Evolutionary conservation across 2,797 vertebrate species (phyloP).

Genomic region (Gadopsis bispinosus): DNA sequence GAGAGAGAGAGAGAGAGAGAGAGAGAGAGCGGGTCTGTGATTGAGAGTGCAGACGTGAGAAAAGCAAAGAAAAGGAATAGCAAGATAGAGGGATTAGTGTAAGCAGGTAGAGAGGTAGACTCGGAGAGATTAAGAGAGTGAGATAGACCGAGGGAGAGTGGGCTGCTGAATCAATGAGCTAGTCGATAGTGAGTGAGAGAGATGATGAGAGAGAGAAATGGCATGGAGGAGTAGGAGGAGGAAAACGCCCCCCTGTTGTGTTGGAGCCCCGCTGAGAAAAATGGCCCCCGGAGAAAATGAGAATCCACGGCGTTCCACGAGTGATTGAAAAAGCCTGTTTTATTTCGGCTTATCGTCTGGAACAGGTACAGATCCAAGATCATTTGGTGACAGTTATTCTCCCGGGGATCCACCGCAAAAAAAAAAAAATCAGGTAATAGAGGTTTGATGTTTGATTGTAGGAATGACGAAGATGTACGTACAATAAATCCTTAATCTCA

Average conservation of each 20-base stretch:
- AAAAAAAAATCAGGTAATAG: constrained; percentile 9
- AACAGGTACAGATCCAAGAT: constrained; percentile 55
- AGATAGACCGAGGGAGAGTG: constrained; percentile 51
- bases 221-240: constrained; percentile 41
- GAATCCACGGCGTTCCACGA: constrained; percentile 37
- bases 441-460: constrained; percentile 42
- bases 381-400: constrained; percentile 40
- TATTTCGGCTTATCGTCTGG: constrained; percentile 54
- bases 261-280: constrained; percentile 57
- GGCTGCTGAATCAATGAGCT: constrained; percentile 69
- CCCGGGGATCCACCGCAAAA: constrained; percentile 20
- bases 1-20: background rate
- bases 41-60: constrained; percentile 45
- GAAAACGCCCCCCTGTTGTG: constrained; percentile 47
- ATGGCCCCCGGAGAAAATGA: constrained; percentile 66
- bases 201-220: constrained; percentile 68
- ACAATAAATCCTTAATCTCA: constrained; percentile 18
- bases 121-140: constrained; percentile 66
- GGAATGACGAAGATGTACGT: background rate
- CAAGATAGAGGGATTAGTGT: constrained; percentile 68
- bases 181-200: constrained; percentile 63
- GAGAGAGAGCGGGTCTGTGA: constrained; percentile 17
- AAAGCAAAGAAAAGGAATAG: constrained; percentile 44
- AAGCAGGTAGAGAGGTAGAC: constrained; percentile 64
- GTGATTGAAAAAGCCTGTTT: constrained; percentile 46